Conservation (phyloP, 1,140 invertebrate species). For the Drosophila tristis region DNA sequence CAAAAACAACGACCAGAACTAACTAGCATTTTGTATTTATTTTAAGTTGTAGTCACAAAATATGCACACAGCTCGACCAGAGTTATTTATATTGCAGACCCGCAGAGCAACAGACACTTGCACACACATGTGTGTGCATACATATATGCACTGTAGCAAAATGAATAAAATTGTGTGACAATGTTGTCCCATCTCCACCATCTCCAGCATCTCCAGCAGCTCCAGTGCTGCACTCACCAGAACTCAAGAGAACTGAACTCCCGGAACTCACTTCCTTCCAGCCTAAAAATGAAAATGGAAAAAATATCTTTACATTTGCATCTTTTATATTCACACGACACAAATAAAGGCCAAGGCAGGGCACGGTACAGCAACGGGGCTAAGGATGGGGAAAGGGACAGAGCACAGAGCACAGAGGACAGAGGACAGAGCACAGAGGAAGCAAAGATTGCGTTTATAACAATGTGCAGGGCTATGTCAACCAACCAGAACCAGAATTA, state of each 20-base stretch:
- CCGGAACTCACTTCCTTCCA: conserved; percentile 5
- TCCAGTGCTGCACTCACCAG: conserved; percentile 10
- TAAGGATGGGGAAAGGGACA: not conserved
- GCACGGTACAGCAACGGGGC: not conserved
- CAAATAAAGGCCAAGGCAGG: conserved; percentile 43
- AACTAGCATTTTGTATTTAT: conserved; percentile 71
- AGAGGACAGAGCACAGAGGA: not conserved
- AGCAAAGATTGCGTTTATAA: conserved; percentile 64
- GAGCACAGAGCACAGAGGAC: not conserved
- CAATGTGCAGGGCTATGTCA: conserved; percentile 63
- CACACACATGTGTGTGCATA: conserved; percentile 9
- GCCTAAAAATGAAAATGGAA: conserved; percentile 63
- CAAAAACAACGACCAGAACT: conserved; percentile 36
- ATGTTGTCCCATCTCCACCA: conserved; percentile 49
- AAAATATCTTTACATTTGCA: conserved; percentile 79
- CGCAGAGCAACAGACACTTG: conserved; percentile 2
- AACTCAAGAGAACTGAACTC: conserved; percentile 17
- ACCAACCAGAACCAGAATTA: conserved; percentile 37
- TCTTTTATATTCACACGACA: conserved; percentile 71
- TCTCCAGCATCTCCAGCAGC: not conserved
- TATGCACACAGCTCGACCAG: conserved; percentile 65
- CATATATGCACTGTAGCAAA: conserved; percentile 49
- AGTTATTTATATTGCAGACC: conserved; percentile 69
- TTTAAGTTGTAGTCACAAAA: conserved; percentile 74
- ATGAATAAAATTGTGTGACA: conserved; percentile 73